Conservation (phyloP, 2,797 vertebrate species). For the Gymnodraco acuticeps region DNA sequence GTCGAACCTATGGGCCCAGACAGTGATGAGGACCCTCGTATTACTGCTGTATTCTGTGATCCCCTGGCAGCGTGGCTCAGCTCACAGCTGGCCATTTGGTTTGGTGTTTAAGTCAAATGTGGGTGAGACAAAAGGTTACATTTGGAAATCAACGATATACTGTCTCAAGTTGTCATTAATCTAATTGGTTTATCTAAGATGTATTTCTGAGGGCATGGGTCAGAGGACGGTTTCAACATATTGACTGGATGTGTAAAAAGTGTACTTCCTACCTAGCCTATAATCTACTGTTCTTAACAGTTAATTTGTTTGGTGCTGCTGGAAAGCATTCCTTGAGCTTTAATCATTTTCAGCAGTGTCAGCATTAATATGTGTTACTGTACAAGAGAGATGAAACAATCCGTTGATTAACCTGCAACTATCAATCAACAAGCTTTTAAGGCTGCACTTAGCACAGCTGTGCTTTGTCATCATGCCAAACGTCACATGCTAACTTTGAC, state of each 20-base stretch:
- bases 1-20: conserved; percentile 47
- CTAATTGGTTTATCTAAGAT: neutral
- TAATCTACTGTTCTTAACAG: conserved; percentile 2
- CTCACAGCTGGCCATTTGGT: conserved; percentile 49
- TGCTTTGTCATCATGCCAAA: neutral
- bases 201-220: neutral
- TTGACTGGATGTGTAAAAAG: conserved; percentile 7
- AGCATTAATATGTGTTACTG: conserved; percentile 10
- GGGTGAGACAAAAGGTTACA: conserved; percentile 20
- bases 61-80: conserved; percentile 50
- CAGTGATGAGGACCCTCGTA: conserved; percentile 45
- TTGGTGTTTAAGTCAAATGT: conserved; percentile 16
- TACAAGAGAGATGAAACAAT: conserved; percentile 27
- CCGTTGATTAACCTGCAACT: conserved; percentile 27
- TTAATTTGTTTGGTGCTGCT: neutral
- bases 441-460: neutral
- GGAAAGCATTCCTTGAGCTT: neutral
- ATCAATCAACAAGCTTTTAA: conserved; percentile 8
- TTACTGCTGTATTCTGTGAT: conserved; percentile 29
- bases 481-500: neutral
- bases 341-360: conserved; percentile 4
- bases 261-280: neutral
- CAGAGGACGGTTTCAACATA: neutral
- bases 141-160: conserved; percentile 7
- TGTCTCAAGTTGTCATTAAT: conserved; percentile 3